Conservation (phyloP, 2,797 vertebrate species). For the Calcarius lapponicus region DNA sequence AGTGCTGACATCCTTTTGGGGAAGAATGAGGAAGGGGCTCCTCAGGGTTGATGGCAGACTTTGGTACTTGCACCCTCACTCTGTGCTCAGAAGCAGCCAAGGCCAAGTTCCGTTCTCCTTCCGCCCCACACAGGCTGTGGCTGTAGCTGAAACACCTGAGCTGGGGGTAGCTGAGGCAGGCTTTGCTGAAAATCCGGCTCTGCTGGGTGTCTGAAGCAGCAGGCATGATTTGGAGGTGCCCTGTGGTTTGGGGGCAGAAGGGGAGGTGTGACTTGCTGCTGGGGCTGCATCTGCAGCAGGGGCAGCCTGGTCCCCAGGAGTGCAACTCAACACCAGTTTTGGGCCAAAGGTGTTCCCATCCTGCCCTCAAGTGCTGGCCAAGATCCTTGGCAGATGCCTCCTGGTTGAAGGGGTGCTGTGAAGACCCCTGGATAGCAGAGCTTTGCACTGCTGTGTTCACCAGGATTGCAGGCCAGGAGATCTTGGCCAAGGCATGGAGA, state of each 20-base stretch:
- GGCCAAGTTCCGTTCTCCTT: background rate
- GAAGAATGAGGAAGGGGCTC: background rate
- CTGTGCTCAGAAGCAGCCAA: background rate
- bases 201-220: background rate
- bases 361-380: background rate
- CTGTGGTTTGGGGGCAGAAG: background rate
- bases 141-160: background rate
- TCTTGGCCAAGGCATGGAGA: background rate
- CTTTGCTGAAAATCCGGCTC: background rate
- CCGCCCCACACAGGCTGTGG: background rate
- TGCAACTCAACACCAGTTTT: background rate
- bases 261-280: background rate
- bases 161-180: background rate
- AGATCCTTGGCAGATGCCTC: background rate
- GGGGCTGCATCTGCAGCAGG: background rate
- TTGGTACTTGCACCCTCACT: background rate
- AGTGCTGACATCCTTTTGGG: background rate
- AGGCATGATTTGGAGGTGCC: background rate
- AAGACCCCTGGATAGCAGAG: background rate
- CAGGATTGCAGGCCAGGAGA: background rate
- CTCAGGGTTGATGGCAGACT: rapidly evolving
- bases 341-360: background rate
- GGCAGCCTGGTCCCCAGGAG: background rate
- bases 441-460: background rate
- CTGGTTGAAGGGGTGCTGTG: background rate